phyloP scores from a whole-genome alignment of 2,888 invertebrate genomes.

The Acleris cristana region DNA sequence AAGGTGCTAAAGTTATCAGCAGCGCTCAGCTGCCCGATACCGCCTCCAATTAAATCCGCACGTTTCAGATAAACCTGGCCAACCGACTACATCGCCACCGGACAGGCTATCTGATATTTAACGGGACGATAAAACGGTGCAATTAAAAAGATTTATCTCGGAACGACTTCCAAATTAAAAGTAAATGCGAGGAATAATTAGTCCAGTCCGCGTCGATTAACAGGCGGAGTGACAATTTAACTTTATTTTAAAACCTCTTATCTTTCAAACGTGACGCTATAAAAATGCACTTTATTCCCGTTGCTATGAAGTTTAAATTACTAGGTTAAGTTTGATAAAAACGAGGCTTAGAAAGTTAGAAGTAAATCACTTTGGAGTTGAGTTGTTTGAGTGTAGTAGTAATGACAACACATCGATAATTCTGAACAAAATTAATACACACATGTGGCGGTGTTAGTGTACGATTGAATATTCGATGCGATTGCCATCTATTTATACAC shows the following conservation, averaged over 20 bases:
- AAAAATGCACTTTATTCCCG: no score
- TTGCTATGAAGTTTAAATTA: no score
- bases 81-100: conserved; percentile 7
- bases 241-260: no score
- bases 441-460: no score
- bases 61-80: conserved; percentile 12
- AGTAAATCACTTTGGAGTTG: no score
- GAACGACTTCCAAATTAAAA: conserved; percentile 11
- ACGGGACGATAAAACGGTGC: conserved; percentile 23
- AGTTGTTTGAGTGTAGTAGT: no score
- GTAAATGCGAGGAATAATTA: conserved; percentile 27
- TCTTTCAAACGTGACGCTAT: no score
- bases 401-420: no score
- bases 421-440: no score
- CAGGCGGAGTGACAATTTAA: conserved; percentile 24
- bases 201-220: neutral
- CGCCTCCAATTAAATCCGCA: conserved; percentile 27
- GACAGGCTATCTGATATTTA: conserved; percentile 26
- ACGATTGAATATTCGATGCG: no score
- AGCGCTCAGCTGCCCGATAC: conserved; percentile 1
- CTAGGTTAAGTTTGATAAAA: no score
- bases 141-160: conserved; percentile 32
- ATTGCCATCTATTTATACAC: neutral
- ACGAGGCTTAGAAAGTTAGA: no score
- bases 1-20: conserved; percentile 11